phyloP scores from a whole-genome alignment of 2,888 invertebrate genomes.

The Tetheella fluctuosa region DNA sequence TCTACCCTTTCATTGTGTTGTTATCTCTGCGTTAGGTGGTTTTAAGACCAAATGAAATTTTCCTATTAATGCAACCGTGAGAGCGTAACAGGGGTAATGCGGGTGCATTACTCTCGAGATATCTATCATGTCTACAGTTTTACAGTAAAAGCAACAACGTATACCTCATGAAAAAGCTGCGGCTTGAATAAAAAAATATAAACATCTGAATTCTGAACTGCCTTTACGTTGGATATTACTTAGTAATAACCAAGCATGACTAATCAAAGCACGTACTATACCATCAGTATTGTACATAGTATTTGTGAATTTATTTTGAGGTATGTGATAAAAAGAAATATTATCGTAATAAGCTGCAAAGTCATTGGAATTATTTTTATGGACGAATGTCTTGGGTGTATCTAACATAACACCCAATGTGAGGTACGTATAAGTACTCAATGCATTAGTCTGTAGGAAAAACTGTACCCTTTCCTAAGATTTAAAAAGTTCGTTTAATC shows the following conservation, averaged over 20 bases:
- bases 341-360: too few relatives aligned
- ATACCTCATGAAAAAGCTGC: background rate
- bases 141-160: background rate
- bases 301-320: too few relatives aligned
- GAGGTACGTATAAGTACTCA: too few relatives aligned
- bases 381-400: too few relatives aligned
- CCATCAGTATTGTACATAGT: too few relatives aligned
- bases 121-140: conserved; percentile 16
- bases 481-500: too few relatives aligned
- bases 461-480: too few relatives aligned
- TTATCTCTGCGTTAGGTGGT: conserved; percentile 40
- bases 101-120: conserved; percentile 24
- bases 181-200: background rate
- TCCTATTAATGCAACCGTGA: conserved; percentile 61
- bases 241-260: background rate
- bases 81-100: conserved; percentile 53
- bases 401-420: too few relatives aligned
- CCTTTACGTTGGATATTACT: background rate
- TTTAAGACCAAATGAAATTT: conserved; percentile 63
- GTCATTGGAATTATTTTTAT: too few relatives aligned
- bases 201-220: background rate
- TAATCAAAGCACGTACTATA: background rate
- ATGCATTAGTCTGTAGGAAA: too few relatives aligned
- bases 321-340: too few relatives aligned
- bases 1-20: conserved; percentile 42